Percentiles rank a stretch among this genome's conserved stretches.
These are phyloP conservation scores for Hydrotaea diabolus DNA, from an alignment of 2,888 invertebrate species.

Conservation along the genomic window DNA sequence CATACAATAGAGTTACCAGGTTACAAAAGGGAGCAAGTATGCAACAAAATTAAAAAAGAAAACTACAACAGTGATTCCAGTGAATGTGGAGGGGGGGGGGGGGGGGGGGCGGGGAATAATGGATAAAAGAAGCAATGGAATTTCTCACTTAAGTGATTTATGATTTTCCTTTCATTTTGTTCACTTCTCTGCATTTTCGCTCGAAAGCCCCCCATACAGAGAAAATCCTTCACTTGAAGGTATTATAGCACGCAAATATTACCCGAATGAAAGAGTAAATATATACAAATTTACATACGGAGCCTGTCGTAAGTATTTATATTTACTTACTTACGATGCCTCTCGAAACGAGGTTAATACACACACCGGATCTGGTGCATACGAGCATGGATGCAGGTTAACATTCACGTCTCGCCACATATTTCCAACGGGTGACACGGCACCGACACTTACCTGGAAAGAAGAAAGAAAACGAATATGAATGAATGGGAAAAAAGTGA, in stretches of 20 bases:
- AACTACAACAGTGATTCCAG: slow-evolving; percentile 11
- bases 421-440: slow-evolving; percentile 21
- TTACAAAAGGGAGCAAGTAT: neutral
- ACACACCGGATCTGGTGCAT: slow-evolving; percentile 42
- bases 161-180: slow-evolving; percentile 47
- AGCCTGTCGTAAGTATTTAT: neutral
- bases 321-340: slow-evolving; percentile 42
- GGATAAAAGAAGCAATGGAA: slow-evolving; percentile 46
- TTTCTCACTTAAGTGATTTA: slow-evolving; percentile 64
- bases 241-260: slow-evolving; percentile 45
- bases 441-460: slow-evolving; percentile 62
- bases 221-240: slow-evolving; percentile 44
- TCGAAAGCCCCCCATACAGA: slow-evolving; percentile 15
- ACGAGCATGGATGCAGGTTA: neutral
- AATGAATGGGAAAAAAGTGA: too few species aligned
- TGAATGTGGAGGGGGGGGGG: slow-evolving; percentile 10
- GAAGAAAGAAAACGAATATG: neutral
- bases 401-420: neutral
- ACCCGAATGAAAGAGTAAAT: neutral
- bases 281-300: neutral
- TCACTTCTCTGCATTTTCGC: slow-evolving; percentile 19
- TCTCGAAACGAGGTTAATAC: slow-evolving; percentile 51
- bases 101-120: too few species aligned
- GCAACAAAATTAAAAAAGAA: slow-evolving; percentile 32
- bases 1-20: slow-evolving; percentile 20